Conservation (phyloP, 2,797 vertebrate species). For the Ficedula albicollis region DNA sequence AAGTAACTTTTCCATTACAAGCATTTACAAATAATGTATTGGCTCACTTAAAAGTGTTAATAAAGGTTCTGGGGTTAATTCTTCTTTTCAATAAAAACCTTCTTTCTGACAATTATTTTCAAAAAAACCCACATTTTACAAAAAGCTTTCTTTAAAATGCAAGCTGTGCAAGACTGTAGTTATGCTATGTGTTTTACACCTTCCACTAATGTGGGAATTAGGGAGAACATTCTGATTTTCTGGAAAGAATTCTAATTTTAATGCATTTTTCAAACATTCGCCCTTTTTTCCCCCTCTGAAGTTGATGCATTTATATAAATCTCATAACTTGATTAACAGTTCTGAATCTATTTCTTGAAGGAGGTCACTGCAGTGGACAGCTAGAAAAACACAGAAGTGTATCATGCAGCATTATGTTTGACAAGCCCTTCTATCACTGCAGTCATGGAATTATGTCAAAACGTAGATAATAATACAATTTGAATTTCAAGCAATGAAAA, state of each 20-base stretch:
- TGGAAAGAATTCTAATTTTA: not conserved
- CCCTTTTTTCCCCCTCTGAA: not conserved
- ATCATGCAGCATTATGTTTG: not conserved
- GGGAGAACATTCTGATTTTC: not conserved
- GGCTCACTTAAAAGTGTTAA: not conserved
- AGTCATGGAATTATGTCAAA: not conserved
- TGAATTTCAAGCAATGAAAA: constrained; percentile 28
- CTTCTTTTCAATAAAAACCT: not conserved
- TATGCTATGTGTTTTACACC: not conserved
- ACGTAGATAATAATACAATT: not conserved
- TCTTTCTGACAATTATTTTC: not conserved
- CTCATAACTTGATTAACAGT: not conserved
- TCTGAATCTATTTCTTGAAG: not conserved
- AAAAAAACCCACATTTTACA: not conserved
- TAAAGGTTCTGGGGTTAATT: not conserved
- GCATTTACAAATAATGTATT: not conserved
- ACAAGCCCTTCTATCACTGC: not conserved
- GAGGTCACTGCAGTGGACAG: not conserved
- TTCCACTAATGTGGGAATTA: not conserved
- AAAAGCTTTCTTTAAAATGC: not conserved
- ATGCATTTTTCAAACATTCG: not conserved
- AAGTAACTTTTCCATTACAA: not conserved
- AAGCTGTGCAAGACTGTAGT: not conserved
- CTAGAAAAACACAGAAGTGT: not conserved
- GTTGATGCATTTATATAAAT: not conserved